Evolutionary conservation across 2,113 vertebrate species (phyloP).

Genomic region (Hiodon alosoides): DNA sequence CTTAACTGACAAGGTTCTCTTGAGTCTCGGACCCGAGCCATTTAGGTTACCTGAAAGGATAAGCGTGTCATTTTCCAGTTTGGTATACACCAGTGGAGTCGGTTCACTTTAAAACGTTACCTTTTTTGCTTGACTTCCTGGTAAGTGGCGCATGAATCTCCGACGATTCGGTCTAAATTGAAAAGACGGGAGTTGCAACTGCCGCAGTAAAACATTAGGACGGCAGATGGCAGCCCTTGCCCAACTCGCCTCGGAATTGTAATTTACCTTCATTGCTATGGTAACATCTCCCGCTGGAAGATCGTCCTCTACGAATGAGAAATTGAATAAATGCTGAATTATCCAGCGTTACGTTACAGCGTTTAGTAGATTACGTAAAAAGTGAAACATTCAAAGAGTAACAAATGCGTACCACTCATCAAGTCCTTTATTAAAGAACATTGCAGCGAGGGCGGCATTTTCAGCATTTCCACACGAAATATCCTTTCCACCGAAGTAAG

Average conservation of each 20-base stretch:
- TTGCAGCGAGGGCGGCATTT: constrained; percentile 54
- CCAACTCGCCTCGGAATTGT: not conserved
- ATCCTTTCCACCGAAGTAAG: constrained; percentile 50
- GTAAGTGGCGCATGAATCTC: constrained; percentile 45
- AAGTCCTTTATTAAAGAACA: constrained; percentile 46
- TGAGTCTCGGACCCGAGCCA: not conserved
- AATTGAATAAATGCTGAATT: no score
- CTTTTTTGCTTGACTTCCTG: constrained; percentile 43
- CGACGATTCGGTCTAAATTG: constrained; percentile 42
- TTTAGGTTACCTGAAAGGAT: constrained; percentile 1
- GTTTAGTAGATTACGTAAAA: no score
- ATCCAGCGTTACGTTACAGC: not conserved
- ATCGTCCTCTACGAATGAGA: constrained; percentile 31
- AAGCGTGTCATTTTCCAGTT: not conserved
- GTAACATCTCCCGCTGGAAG: constrained; percentile 50
- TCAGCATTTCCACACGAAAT: constrained; percentile 61
- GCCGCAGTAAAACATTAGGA: not conserved
- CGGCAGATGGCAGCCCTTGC: not conserved
- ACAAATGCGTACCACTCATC: constrained; percentile 35
- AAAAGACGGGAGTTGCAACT: not conserved
- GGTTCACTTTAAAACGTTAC: constrained; percentile 23
- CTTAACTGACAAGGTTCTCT: constrained; percentile 7
- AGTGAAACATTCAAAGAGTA: not conserved
- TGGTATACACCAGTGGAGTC: not conserved
- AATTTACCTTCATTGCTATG: constrained; percentile 52